phyloP scores from a whole-genome alignment of 2,797 vertebrate species.

The Tragelaphus oryx region DNA sequence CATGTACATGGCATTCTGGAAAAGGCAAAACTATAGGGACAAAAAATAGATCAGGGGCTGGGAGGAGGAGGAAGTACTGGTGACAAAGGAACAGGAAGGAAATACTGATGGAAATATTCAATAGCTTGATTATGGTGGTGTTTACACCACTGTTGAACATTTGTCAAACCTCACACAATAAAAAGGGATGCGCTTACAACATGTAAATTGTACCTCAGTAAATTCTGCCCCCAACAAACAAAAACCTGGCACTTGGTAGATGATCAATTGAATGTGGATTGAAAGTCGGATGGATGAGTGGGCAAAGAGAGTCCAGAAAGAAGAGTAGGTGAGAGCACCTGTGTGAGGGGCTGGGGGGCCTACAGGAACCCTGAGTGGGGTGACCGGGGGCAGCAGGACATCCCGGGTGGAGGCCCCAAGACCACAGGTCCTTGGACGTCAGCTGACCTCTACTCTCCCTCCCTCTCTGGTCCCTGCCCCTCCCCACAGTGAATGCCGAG shows the following conservation, averaged over 20 bases:
- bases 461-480: background rate
- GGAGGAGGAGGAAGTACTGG: background rate
- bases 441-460: background rate
- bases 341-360: background rate
- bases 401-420: background rate
- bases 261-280: background rate
- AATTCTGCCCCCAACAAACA: background rate
- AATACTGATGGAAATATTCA: background rate
- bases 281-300: background rate
- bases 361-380: background rate
- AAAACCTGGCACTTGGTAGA: background rate
- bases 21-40: background rate
- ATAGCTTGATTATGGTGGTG: background rate
- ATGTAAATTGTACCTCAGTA: background rate
- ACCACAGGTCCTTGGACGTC: background rate
- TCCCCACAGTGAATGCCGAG: background rate
- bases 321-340: background rate
- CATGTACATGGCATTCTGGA: background rate
- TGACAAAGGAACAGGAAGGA: background rate
- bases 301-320: background rate
- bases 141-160: background rate
- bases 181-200: background rate
- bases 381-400: background rate
- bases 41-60: background rate
- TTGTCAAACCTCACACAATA: background rate